Evolutionary conservation across 2,888 invertebrate genomes (phyloP).

Genomic region (Macropis europaea): DNA sequence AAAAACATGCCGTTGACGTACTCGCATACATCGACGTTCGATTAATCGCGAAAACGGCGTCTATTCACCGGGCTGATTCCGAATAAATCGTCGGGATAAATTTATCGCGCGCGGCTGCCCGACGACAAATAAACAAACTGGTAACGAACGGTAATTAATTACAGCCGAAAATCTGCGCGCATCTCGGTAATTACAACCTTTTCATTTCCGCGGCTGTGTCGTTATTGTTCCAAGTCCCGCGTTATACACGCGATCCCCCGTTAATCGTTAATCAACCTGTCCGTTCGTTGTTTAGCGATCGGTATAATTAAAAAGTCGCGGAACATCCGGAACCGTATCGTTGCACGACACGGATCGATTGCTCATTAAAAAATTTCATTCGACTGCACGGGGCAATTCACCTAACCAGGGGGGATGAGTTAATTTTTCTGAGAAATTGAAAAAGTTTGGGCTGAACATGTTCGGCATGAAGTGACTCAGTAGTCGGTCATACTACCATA

Average conservation of each 20-base stretch:
- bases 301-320: not conserved
- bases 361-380: too few relatives aligned
- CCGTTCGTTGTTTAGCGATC: not conserved
- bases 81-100: conserved; percentile 16
- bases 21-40: not conserved
- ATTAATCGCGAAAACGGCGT: conserved; percentile 25
- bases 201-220: conserved; percentile 12
- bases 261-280: conserved; percentile 3
- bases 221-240: conserved; percentile 18
- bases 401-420: too few relatives aligned
- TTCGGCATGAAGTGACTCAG: too few relatives aligned
- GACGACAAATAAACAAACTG: conserved; percentile 35
- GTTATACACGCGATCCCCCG: not conserved
- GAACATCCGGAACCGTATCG: too few relatives aligned
- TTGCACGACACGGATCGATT: too few relatives aligned
- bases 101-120: conserved; percentile 1
- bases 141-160: conserved; percentile 61
- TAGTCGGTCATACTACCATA: too few relatives aligned
- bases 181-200: conserved; percentile 30
- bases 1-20: too few relatives aligned
- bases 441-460: too few relatives aligned
- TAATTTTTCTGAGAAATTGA: too few relatives aligned
- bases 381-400: too few relatives aligned
- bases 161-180: conserved; percentile 23
- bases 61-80: conserved; percentile 14